Evolutionary conservation across 2,797 vertebrate genomes (phyloP), one percentile per base, ranked within the genome.

Genomic region (Perodicticus potto): DNA sequence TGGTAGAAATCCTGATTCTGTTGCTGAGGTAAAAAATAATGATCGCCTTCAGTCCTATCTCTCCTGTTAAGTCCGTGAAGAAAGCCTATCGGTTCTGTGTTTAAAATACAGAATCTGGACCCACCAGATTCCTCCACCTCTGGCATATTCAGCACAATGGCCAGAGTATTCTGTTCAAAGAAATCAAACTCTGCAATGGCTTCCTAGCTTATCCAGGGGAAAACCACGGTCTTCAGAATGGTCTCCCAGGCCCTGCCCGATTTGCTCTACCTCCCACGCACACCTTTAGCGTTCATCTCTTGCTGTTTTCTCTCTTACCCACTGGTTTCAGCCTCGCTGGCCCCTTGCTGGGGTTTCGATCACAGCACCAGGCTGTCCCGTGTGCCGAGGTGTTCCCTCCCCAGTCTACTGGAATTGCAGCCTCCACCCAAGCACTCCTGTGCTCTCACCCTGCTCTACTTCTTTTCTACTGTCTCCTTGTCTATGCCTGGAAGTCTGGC

Each of bases 61-160:
- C 73, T 83, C 59, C 90, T 81, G 72, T 53, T n/a, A 16, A 87
- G 4, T 88, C 74, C 72, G 2, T 93, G 88, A 83, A 82, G 70
- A 90, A 94, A 74, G 96, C 57, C 49, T 88, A 3, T 93, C 92
- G 53, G 65, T 65, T 95, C 34, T 86, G 1, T 82, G 7, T 40
- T 83, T 40, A 88, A 61, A 89, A 45, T 49, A 25, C 0, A 82
- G 49, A 84, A 5, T 87, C 87, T 63, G 40, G 77, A 82, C 69
- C 55, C 45, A 22, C 34, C 17, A 10, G 22, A 37, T 2, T 40
- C 20, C 72, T 61, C 29, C 59, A 4, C 27, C 7, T 92, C 25
- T 92, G 23, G 32, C 59, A 25, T n/a, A 55, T 23, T 65, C 49
- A 55, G 37, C 59, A 37, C 55, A 80, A 55, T 25, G 78, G 80